Base-by-base conservation (phyloP, 2,888 invertebrate genomes). In the Caenorhabditis wallacei region DNA sequence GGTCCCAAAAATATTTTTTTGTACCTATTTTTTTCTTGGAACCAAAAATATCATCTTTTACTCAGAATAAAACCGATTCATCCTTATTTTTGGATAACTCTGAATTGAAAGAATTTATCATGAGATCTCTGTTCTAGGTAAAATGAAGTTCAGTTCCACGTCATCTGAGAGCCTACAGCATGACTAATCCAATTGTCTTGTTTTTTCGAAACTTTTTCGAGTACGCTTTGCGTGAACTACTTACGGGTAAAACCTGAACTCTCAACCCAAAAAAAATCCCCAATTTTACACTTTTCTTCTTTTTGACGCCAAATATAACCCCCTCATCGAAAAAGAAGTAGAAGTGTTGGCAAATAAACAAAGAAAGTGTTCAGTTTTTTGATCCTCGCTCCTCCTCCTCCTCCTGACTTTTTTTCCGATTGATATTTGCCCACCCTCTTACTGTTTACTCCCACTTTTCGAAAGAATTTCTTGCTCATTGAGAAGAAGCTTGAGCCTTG, bases 391-490 rank as follows among this genome's bases (percentile, higher is more conserved):
- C 26, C 56, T 35, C n/a, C 30, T 30, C n/a, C 8, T 3, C 20
- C n/a, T 22, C 22, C 7, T 40, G 30, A 46, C 30, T 26, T 22
- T 22, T 40, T 16, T 40, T 13, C 40, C 40, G 40, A 40, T 8
- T 40, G 46, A 40, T 59, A 59, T 59, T 59, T 59, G 59, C 59
- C 40, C 59, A 59, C 59, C 59, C 59, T 59, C 59, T 59, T 59
- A 59, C 59, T 59, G 59, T 59, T 59, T 59, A 59, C 40, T 59
- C 56, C 56, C n/a, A 16, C 56, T 40, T 40, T 40, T 35, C 8
- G 10, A 40, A 16, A 35, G 10, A 35, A 7, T 35, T 57, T 37
- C n/a, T 24, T 24, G 59, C 59, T 59, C 59, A 59, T 59, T 59
- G 59, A 59, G 59, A 37, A 37, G 22, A 59, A 37, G 22, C 59